Evolutionary conservation across 2,888 invertebrate genomes (phyloP).

Genomic region (Lagria hirta): DNA sequence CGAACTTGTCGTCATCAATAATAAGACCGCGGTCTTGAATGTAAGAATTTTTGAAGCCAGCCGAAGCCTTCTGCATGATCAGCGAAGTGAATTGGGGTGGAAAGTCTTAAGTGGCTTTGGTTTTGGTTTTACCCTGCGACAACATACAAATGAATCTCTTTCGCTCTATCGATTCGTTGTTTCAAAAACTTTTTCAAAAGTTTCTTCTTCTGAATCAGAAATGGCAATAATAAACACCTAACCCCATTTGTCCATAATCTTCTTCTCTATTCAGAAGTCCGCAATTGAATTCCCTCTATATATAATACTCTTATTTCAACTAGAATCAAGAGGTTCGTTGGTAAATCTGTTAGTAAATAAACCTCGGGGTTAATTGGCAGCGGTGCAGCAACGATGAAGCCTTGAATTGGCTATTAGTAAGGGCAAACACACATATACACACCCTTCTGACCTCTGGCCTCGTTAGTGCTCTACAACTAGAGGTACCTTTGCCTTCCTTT

Average conservation of each 20-base stretch:
- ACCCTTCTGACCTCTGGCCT: conserved; percentile 24
- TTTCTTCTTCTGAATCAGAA: too few relatives aligned
- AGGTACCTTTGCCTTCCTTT: conserved; percentile 24
- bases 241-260: too few relatives aligned
- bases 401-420: conserved; percentile 59
- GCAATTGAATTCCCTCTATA: too few relatives aligned
- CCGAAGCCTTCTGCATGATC: conserved; percentile 35
- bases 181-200: too few relatives aligned
- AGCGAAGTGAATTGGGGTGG: conserved; percentile 44
- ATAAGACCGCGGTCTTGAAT: conserved; percentile 5
- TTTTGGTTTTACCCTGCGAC: conserved; percentile 45
- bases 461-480: conserved; percentile 24
- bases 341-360: conserved; percentile 48
- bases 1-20: conserved; percentile 36
- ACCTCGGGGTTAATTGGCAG: conserved; percentile 51
- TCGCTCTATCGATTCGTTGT: conserved; percentile 40
- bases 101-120: conserved; percentile 48
- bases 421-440: conserved; percentile 53
- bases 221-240: too few relatives aligned
- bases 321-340: conserved; percentile 10
- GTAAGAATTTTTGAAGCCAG: too few relatives aligned
- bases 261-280: background rate
- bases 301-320: conserved; percentile 14
- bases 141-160: conserved; percentile 42
- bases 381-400: conserved; percentile 45